Evolutionary conservation across 2,888 invertebrate species (phyloP).

Genomic region (Limnephilus auricula): DNA sequence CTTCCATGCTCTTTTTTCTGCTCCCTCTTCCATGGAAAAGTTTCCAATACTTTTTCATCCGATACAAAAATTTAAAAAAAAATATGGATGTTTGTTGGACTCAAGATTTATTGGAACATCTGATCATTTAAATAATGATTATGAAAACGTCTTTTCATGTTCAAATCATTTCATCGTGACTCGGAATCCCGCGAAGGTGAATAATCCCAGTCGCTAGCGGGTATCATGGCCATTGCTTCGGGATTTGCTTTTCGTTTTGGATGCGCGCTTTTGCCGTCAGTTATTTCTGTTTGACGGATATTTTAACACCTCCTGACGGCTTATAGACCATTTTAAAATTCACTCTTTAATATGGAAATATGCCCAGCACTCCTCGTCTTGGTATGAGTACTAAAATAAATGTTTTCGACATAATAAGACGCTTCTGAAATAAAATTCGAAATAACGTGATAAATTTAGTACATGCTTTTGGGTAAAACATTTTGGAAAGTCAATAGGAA

Average conservation of each 20-base stretch:
- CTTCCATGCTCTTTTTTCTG: no score
- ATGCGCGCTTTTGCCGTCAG: constrained; percentile 22
- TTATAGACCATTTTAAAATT: neutral
- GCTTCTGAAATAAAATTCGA: neutral
- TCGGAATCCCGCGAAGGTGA: neutral
- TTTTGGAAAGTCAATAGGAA: no score
- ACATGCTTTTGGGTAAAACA: no score
- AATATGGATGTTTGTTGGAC: neutral
- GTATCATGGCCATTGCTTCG: constrained; percentile 35
- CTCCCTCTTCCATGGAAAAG: no score
- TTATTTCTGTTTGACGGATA: constrained; percentile 28
- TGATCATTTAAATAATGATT: neutral
- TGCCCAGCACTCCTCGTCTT: neutral
- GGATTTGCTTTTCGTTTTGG: constrained; percentile 15
- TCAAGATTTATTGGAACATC: neutral
- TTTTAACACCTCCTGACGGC: constrained; percentile 32
- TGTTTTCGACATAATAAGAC: neutral
- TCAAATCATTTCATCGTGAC: neutral
- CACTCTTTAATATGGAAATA: neutral
- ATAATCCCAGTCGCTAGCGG: neutral
- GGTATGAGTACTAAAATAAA: neutral
- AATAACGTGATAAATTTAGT: neutral
- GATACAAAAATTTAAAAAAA: no score
- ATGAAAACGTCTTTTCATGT: neutral
- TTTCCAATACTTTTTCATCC: no score